phyloP scores from a whole-genome alignment of 2,113 vertebrate species.

The Empidonax traillii region DNA sequence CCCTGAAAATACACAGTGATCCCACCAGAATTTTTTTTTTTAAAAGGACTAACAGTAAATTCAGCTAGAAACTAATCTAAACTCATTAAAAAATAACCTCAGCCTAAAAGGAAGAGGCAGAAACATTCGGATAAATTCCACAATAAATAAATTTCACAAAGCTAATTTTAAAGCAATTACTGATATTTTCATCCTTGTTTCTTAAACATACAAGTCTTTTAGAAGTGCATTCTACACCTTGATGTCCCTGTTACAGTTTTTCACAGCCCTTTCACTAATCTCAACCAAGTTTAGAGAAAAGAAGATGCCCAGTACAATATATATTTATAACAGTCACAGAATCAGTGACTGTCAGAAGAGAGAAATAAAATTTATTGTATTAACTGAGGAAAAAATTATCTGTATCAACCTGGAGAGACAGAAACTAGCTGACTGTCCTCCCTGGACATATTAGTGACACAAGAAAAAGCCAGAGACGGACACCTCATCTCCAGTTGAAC shows the following conservation, averaged over 20 bases:
- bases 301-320: background rate
- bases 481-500: background rate
- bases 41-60: background rate
- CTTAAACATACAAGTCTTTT: background rate
- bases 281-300: background rate
- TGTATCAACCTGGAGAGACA: background rate
- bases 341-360: background rate
- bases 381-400: background rate
- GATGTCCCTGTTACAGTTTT: background rate
- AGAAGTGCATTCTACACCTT: background rate
- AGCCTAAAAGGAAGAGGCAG: background rate
- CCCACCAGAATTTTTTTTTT: background rate
- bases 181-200: background rate
- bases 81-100: background rate
- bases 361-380: background rate
- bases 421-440: background rate
- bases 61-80: background rate
- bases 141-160: background rate
- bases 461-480: background rate
- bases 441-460: background rate
- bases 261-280: background rate
- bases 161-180: conserved; percentile 2
- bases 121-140: conserved; percentile 25
- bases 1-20: conserved; percentile 26
- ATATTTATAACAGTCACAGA: background rate